Evolutionary conservation across 23 tunicate genomes (phyloP).

Genomic region (Diplosoma virens): DNA sequence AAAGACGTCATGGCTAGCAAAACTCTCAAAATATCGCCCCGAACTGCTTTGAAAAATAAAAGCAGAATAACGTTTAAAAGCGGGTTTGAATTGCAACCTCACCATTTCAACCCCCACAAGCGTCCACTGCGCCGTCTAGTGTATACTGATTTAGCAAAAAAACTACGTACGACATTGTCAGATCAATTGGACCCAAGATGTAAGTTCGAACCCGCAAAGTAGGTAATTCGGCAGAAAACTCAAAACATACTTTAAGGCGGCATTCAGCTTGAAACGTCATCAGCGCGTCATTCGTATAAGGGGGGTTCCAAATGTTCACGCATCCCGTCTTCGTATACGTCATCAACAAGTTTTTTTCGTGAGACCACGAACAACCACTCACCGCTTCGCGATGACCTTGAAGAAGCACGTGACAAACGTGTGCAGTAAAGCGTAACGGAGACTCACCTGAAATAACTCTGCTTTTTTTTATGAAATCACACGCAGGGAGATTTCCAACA

Average conservation of each 20-base stretch:
- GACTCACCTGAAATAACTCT: slow-evolving; percentile 38
- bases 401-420: background rate
- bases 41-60: too few relatives aligned
- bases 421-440: background rate
- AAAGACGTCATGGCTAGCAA: too few relatives aligned
- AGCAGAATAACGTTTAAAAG: too few relatives aligned
- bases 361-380: slow-evolving; percentile 33
- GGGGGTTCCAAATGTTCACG: slow-evolving; percentile 36
- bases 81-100: too few relatives aligned
- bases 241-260: slow-evolving; percentile 1
- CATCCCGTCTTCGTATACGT: slow-evolving; percentile 32
- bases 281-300: slow-evolving; percentile 22
- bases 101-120: too few relatives aligned
- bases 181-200: too few relatives aligned
- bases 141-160: too few relatives aligned
- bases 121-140: too few relatives aligned
- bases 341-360: slow-evolving; percentile 17
- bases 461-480: background rate
- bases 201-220: too few relatives aligned
- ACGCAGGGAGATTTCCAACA: slow-evolving; percentile 10
- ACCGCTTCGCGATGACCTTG: slow-evolving; percentile 57
- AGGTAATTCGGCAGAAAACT: too few relatives aligned
- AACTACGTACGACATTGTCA: too few relatives aligned
- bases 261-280: slow-evolving; percentile 7
- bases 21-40: too few relatives aligned